Evolutionary conservation across 2,888 invertebrate genomes (phyloP), one percentile per base, ranked within the genome.

Genomic region (Xestia rhomboidea): DNA sequence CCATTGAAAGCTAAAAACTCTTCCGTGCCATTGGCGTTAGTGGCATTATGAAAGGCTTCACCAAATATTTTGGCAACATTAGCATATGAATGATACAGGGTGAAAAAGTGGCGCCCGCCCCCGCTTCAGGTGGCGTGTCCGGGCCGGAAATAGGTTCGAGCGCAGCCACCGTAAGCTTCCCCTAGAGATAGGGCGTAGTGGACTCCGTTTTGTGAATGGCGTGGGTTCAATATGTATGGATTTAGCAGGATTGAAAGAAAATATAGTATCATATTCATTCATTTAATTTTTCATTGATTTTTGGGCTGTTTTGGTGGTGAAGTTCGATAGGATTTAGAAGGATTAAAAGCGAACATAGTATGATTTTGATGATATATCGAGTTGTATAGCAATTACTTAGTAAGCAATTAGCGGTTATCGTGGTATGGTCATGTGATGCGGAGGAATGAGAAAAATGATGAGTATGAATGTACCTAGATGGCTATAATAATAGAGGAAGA

Each of bases 71-170:
- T 83, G 89, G 76, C 81, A 76, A 87, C 91, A 96, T 96, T 95
- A 95, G 91, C 96, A 96, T 96, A 95, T 96, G 95, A 96, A 96
- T 95, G 95, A 92, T 92, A 90, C 91, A 86, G 91, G 87, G 90
- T 93, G 93, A 95, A 95, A 95, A 94, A 93, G 89, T 89, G 73
- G 76, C 11, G 24, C 38, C 41, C 46, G 0, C 71, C 73, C 49
- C 24, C 57, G 87, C 92, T 93, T 91, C 93, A 95, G 94, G 95
- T 95, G 94, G 93, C 90, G 89, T 86, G 91, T 91, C 91, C 92
- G 91, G 89, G 79, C 82, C 93, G 94, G 95, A 95, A 94, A 94
- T 95, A 94, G 93, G 93, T 92, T 92, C 89, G 90, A 90, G 91
- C 88, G 89, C 79, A 89, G 88, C 64, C 80, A 83, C 83, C 76